Percentiles rank a stretch among this genome's conserved stretches.
Evolutionary conservation across 2,113 vertebrate genomes (phyloP).

Genomic region (Prionailurus viverrinus): DNA sequence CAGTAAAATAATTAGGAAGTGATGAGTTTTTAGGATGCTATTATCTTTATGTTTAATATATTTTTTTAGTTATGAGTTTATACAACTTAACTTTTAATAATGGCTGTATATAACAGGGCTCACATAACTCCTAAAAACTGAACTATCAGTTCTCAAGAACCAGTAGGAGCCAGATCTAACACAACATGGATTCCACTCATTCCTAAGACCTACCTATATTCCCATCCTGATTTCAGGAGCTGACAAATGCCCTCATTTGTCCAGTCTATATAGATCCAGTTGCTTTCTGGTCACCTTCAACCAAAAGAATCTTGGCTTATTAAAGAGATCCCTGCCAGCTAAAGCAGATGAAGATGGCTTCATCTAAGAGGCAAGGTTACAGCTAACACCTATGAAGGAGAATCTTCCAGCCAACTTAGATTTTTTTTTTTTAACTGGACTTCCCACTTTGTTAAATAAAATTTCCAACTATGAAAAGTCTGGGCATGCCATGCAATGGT

Average conservation of each 20-base stretch:
- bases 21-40: neutral
- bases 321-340: neutral
- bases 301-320: neutral
- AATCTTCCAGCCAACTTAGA: neutral
- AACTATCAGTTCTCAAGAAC: neutral
- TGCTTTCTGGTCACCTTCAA: neutral
- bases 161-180: neutral
- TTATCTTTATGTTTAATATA: neutral
- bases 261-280: neutral
- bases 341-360: neutral
- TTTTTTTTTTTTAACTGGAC: neutral
- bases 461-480: neutral
- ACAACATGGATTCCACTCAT: neutral
- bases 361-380: neutral
- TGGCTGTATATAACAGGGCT: neutral
- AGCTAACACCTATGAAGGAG: neutral
- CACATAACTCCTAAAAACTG: neutral
- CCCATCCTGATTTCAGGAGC: neutral
- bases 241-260: neutral
- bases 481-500: neutral
- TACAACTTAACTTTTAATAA: slow-evolving; percentile 36
- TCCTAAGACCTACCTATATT: neutral
- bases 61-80: neutral
- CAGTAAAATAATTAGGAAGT: neutral
- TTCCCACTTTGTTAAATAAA: neutral